Evolutionary conservation across 2,113 vertebrate species (phyloP).

Genomic region (Indri indri): DNA sequence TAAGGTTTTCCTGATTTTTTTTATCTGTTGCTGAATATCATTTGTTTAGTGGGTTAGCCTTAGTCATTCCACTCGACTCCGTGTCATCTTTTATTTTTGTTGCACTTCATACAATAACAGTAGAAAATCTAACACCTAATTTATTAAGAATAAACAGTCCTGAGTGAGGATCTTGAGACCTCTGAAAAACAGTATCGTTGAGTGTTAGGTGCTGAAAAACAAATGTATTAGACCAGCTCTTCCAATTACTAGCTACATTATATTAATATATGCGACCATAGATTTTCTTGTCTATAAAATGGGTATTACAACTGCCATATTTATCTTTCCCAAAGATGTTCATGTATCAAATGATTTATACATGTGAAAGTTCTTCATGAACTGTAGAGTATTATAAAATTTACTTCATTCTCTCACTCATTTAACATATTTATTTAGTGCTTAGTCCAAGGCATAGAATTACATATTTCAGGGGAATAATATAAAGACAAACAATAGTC

Average conservation of each 20-base stretch:
- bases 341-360: neutral
- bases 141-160: conserved; percentile 11
- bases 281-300: conserved; percentile 19
- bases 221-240: neutral
- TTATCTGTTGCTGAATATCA: neutral
- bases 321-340: neutral
- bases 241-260: neutral
- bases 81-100: neutral
- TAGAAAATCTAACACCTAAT: neutral
- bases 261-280: neutral
- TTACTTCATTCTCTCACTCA: neutral
- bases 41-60: neutral
- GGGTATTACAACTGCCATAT: neutral
- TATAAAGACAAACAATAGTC: neutral
- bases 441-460: neutral
- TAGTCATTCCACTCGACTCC: neutral
- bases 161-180: neutral
- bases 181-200: neutral
- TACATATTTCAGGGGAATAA: neutral
- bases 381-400: neutral
- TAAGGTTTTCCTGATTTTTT: neutral
- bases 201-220: neutral
- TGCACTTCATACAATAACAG: neutral
- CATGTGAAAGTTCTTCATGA: neutral
- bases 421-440: neutral